phyloP scores from a whole-genome alignment of 2,888 invertebrate species.

The Mesorhabditis sp. region DNA sequence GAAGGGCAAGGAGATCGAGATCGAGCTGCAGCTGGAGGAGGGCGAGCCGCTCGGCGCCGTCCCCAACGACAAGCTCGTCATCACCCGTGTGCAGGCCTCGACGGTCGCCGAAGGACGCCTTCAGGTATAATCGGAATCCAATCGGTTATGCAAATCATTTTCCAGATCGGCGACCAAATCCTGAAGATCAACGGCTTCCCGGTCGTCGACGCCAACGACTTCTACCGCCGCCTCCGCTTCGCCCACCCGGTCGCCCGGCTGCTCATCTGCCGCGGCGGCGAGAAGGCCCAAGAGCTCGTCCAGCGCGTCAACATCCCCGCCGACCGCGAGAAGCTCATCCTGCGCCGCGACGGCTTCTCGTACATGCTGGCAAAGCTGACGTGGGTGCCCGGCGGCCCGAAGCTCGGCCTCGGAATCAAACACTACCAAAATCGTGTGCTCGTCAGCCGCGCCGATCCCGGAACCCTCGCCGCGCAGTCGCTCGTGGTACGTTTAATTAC shows the following conservation, averaged over 20 bases:
- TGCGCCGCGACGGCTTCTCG: slow-evolving; percentile 43
- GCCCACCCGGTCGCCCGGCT: slow-evolving; percentile 37
- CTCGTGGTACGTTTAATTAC: slow-evolving; percentile 14
- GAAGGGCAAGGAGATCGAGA: slow-evolving; percentile 23
- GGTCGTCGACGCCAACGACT: slow-evolving; percentile 35
- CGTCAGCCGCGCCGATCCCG: slow-evolving; percentile 38
- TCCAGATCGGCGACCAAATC: slow-evolving; percentile 46
- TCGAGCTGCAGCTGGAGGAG: slow-evolving; percentile 48
- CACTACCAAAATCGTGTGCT: slow-evolving; percentile 50
- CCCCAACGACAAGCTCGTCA: slow-evolving; percentile 50
- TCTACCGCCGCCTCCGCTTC: slow-evolving; percentile 42
- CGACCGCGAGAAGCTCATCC: slow-evolving; percentile 43
- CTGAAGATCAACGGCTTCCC: slow-evolving; percentile 33
- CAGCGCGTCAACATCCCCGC: slow-evolving; percentile 41
- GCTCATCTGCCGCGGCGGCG: slow-evolving; percentile 24
- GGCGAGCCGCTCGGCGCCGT: slow-evolving; percentile 51
- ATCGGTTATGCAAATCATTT: neutral
- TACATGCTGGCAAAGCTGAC: slow-evolving; percentile 30
- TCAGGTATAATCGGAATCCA: slow-evolving; percentile 20
- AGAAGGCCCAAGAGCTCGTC: slow-evolving; percentile 32
- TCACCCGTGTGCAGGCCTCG: slow-evolving; percentile 43
- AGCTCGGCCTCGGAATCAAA: slow-evolving; percentile 49
- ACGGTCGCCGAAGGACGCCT: slow-evolving; percentile 50
- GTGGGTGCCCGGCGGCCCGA: slow-evolving; percentile 40
- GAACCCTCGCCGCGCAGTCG: slow-evolving; percentile 32